phyloP scores from a whole-genome alignment of 2,888 invertebrate genomes.

The Seira musarum region DNA sequence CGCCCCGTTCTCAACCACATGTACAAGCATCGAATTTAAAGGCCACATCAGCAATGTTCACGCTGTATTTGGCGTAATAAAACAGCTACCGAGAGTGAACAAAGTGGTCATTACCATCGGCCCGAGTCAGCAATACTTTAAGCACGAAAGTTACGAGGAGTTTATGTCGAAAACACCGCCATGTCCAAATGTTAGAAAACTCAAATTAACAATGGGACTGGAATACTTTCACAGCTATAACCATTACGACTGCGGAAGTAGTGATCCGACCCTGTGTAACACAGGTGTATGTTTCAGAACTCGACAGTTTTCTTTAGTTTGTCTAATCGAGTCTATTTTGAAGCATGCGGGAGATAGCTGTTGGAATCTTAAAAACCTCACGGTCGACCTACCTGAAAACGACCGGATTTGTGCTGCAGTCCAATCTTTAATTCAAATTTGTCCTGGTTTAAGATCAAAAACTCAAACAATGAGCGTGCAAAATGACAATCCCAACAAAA shows the following conservation, averaged over 20 bases:
- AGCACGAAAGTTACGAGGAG: not conserved
- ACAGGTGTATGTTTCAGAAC: not conserved
- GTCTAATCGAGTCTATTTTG: conserved; percentile 33
- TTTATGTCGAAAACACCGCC: conserved; percentile 1
- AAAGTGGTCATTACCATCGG: conserved; percentile 36
- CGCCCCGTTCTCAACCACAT: conserved; percentile 24
- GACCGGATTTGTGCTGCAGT: conserved; percentile 19
- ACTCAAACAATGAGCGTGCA: conserved; percentile 24
- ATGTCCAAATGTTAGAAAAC: conserved; percentile 12
- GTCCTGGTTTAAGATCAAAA: conserved; percentile 19
- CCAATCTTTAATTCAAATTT: conserved; percentile 30
- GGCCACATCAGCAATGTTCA: conserved; percentile 23
- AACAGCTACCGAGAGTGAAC: conserved; percentile 35
- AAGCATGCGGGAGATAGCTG: conserved; percentile 28
- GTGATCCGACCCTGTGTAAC: not conserved
- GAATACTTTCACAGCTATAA: conserved; percentile 29
- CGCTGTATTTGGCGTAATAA: conserved; percentile 24
- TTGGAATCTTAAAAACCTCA: conserved; percentile 39
- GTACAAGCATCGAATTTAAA: conserved; percentile 32
- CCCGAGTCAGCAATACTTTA: conserved; percentile 9
- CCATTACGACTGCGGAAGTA: not conserved
- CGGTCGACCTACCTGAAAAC: conserved; percentile 43
- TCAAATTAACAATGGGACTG: conserved; percentile 42
- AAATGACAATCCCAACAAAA: not conserved
- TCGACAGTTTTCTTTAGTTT: conserved; percentile 27